Evolutionary conservation across 1,140 invertebrate species (phyloP), one percentile per base, ranked within the genome.

Genomic region (Heliothis virescens): DNA sequence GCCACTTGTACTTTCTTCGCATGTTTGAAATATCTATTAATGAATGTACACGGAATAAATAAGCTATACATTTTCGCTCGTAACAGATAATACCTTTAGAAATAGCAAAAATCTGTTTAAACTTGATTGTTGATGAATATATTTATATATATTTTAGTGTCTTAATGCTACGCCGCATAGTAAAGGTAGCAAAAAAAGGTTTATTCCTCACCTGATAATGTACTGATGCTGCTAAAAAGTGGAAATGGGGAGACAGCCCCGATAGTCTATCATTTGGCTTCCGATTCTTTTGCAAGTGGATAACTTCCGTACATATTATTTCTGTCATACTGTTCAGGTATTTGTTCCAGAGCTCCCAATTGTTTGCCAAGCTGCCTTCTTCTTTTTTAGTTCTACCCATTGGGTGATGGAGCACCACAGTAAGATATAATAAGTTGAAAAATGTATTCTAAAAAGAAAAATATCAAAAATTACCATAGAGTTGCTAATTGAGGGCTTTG

Each of bases 281-380:
- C 50, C 79, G 79, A 52, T 71, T 71, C 86, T 90, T 92, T 78
- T 91, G 88, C 15, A 87, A 78, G 63, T 77, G 85, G 57, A 63
- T 87, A 5, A 89, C 87, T 86, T 94, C 92, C 48, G 90, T 73
- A 47, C 86, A 90, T 2, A 91, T 79, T 65, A 94, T 89, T 79
- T 94, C 93, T 73, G 89, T 81, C 4, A 92, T 92, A 69, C 80
- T 92, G 50, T 90, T 79, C 0, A 92, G 34, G 60, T 88, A 84
- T 83, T 87, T 91, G 71, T 92, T 89, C 91, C 92, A 93, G 10
- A 79, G 74, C 7, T 86, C 81, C 91, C 89, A 91, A 34, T 90
- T 82, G 53, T 86, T 47, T 7, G 90, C 90, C 10, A 91, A 73
- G 21, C 87, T 86, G 0, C 89, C 87, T 62, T 91, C 85, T 69